Conservation (phyloP, 2,797 vertebrate species). For the Lagocephalus sceleratus region DNA sequence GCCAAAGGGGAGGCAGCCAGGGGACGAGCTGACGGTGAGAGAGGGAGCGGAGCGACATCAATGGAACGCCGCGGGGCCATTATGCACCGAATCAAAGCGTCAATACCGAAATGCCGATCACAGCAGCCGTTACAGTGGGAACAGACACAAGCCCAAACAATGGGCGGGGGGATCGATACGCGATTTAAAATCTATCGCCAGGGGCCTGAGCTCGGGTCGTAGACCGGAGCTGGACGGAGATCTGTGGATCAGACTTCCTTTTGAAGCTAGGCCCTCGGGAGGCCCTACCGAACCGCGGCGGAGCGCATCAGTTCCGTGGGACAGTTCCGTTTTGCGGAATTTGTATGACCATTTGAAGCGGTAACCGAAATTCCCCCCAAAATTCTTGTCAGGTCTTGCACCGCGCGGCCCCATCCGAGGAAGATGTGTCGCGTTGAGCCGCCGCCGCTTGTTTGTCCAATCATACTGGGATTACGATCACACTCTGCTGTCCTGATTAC, state of each 20-base stretch:
- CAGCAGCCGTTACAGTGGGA: not conserved
- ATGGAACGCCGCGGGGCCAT: not conserved
- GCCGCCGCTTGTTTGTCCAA: conserved; percentile 16
- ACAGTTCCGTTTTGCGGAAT: not conserved
- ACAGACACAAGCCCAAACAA: conserved; percentile 27
- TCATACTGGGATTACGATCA: conserved; percentile 33
- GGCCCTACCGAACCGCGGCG: not conserved
- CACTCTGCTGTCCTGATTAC: conserved; percentile 29
- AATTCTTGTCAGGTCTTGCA: no score
- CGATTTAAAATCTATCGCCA: conserved; percentile 20
- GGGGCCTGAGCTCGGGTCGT: conserved; percentile 10
- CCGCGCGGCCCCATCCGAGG: not conserved
- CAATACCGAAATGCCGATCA: conserved; percentile 23
- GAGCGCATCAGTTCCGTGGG: conserved; percentile 1
- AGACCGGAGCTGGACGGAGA: conserved; percentile 14
- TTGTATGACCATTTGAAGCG: not conserved
- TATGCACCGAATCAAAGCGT: conserved; percentile 17
- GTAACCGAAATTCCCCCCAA: no score
- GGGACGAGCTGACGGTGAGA: not conserved
- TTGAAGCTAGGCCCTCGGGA: conserved; percentile 7
- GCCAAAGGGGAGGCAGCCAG: not conserved
- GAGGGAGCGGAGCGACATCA: conserved; percentile 18
- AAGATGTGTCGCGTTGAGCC: conserved; percentile 11
- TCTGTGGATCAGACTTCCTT: conserved; percentile 17
- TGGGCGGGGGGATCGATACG: conserved; percentile 13